Base-by-base conservation (phyloP, 2,113 vertebrate genomes). In the rat (Rattus norvegicus) region DNA sequence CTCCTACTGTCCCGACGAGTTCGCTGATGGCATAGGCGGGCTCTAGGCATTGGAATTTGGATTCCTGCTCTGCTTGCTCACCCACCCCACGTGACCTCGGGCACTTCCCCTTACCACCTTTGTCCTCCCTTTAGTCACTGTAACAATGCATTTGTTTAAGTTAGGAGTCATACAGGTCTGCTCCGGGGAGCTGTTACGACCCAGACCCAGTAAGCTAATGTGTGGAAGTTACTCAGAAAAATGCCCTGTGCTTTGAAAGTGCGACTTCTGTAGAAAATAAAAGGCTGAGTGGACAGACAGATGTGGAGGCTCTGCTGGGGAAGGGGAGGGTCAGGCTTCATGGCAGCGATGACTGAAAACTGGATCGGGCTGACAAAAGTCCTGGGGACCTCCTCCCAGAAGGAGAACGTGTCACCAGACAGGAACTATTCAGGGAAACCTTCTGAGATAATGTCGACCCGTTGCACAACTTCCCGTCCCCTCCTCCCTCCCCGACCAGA, bases 281-380 rank as follows among this genome's bases (percentile, higher is more conserved):
- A 33, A 80, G 30, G 93, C 30, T 47, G 49, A 16, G 22, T 1
- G 5, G 19, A n/a, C 5, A 7, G 19, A n/a, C 5, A 67, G 39
- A 28, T 6, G 14, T 10, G 28, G 54, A 54, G 72, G 49, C 33
- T 90, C 79, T 39, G 28, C 16, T 0, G 0, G 28, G 43, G 17
- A 26, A 54, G 6, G 26, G 3, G 22, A 39, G 56, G 79, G 81
- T n/a, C 36, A 0, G 1, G 39, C 33, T 39, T 0, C 0, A 22
- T 12, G 88, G 79, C 26, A 3, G 43, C 33, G 10, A 56, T 11
- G 81, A 67, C 2, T 54, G 39, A 85, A 85, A 91, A 92, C 8
- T 47, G 79, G 75, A 12, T 33, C 65, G 33, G 65, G 30, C 49
- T 54, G 83, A 56, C 85, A 65, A 80, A 69, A 39, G 69, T 1